Conservation (phyloP, 2,888 invertebrate species). For the Orchesella flavescens region DNA sequence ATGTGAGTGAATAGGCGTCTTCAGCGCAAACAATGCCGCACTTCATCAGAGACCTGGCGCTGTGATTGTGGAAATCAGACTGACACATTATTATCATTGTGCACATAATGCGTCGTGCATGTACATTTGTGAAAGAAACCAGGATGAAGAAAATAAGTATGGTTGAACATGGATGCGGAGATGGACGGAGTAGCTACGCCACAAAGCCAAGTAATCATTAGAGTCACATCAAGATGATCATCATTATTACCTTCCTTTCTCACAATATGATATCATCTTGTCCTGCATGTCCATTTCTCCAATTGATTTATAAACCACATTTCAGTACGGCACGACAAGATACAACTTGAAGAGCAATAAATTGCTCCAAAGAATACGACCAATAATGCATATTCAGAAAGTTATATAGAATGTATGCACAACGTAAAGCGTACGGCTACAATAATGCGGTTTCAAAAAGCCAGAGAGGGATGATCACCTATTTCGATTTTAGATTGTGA, state of each 20-base stretch:
- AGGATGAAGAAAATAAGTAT: background rate
- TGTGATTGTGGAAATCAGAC: background rate
- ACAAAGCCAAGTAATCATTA: background rate
- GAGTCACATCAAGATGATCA: background rate
- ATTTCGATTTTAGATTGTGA: slow-evolving; percentile 3
- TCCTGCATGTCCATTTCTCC: slow-evolving; percentile 1
- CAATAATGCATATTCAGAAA: too few relatives aligned
- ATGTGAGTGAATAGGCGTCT: too few relatives aligned
- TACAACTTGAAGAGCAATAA: background rate
- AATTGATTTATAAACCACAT: slow-evolving; percentile 17
- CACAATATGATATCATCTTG: background rate
- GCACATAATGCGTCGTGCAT: too few relatives aligned
- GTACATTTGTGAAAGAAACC: background rate
- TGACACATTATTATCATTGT: slow-evolving; percentile 6
- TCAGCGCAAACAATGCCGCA: too few relatives aligned
- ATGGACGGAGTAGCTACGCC: too few relatives aligned
- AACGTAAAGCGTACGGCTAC: too few relatives aligned
- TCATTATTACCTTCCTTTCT: background rate
- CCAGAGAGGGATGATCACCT: background rate
- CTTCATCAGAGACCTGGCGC: too few relatives aligned
- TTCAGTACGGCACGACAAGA: slow-evolving; percentile 4
- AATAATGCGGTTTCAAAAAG: too few relatives aligned
- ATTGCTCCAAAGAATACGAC: slow-evolving; percentile 7
- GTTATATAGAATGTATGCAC: too few relatives aligned
- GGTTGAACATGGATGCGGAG: background rate